Base-by-base conservation (phyloP, 23 tunicate genomes). In the Pegea sp. region DNA sequence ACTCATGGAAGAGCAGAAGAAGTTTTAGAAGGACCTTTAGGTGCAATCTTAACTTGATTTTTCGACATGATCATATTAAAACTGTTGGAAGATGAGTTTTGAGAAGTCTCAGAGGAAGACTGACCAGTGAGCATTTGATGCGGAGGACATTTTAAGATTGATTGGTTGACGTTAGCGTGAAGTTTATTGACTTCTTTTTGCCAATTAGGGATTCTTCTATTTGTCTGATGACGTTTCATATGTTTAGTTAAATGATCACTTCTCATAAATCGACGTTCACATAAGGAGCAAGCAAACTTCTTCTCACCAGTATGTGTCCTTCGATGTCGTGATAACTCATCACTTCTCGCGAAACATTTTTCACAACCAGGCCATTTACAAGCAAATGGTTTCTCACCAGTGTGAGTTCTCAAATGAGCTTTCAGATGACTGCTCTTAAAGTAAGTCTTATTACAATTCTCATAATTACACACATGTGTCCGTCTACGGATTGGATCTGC, bases 221-320 rank as follows among this genome's bases (percentile, higher is more conserved):
- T 77, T 30, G 68, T 68, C 34, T 64, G 65, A 43, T 89, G 98
- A 23, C 98, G 75, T 33, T 67, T 71, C 90, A 77, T 77, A 67
- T 89, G 98, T 46, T 89, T 89, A 4, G 98, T 89, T 22, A 89
- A 59, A 55, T 89, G 98, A 60, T 89, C 98, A 62, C 90, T 76
- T 13, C 98, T 58, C 98, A 89, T 89, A 49, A 89, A 89, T 11
- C 81, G 61, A 18, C 98, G 64, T 21, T 70, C 70, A 64, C 98
- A 89, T 16, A 71, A 67, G 4, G 98, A 90, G 54, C 98, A 89
- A 11, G 69, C 90, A 50, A 89, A 89, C 29, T 72, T 56, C 58
- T 89, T 89, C 42, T 89, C 98, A 23, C 98, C 98, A 33, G 98
- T 89, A 56, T 89, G 98, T 4, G 89, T 77, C 43, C 89, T 69